Base-by-base conservation (phyloP, 2,797 vertebrate species). In the Tachyglossus aculeatus region DNA sequence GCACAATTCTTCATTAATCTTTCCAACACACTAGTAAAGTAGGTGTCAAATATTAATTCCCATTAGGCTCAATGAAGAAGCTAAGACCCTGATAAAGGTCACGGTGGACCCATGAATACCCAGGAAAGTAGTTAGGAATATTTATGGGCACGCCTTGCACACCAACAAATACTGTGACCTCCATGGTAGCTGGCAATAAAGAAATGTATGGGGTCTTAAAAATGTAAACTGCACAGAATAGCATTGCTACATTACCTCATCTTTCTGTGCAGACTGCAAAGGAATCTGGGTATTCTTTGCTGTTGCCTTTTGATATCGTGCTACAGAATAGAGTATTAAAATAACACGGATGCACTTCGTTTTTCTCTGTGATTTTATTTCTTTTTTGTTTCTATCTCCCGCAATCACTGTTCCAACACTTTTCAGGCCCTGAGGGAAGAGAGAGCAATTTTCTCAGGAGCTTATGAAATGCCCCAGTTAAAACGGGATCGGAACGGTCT, bases 281-380 rank as follows among this genome's bases (percentile, higher is more conserved):
- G 19, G 27, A 5, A 29, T 48, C n/a, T 12, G 9, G 4, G 1
- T 19, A 8, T 48, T 48, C n/a, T n/a, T n/a, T 8, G 8, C 11
- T 37, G 33, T 52, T 14, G 5, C 9, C 31, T 41, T 13, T 16
- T 16, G 38, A 11, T 43, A 34, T 32, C 9, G n/a, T 9, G 3
- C 16, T 59, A n/a, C 6, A 14, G 12, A 59, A 52, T 11, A 24
- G 40, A 21, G 2, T 62, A 31, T 54, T 84, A 63, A 41, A 81
- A 45, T 13, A 58, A 25, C 32, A 41, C 6, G 18, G 1, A 64
- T 77, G 77, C 27, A 56, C 32, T 85, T 80, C 50, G 50, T 68
- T 60, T 71, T 77, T 60, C 65, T 11, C 9, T 59, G 6, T 64
- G 18, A 63, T 55, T 74, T 61, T 83, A 68, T 86, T 86, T 76